phyloP scores from a whole-genome alignment of 2,888 invertebrate genomes.

The Agapostemon virescens region DNA sequence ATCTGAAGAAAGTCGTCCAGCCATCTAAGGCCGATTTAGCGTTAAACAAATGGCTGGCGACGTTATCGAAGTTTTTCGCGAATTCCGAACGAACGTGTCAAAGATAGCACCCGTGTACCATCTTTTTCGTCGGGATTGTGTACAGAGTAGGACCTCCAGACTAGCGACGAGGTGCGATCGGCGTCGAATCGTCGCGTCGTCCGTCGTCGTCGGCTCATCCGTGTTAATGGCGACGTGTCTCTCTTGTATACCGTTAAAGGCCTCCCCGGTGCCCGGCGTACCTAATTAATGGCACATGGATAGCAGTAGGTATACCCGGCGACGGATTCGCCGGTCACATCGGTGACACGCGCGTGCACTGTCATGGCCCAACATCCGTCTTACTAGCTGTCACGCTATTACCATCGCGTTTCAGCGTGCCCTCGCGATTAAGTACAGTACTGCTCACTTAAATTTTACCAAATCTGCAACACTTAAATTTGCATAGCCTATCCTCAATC shows the following conservation, averaged over 20 bases:
- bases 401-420: slow-evolving; percentile 60
- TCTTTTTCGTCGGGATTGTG: not conserved
- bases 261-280: slow-evolving; percentile 61
- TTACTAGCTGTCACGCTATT: slow-evolving; percentile 63
- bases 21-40: no score
- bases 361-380: slow-evolving; percentile 63
- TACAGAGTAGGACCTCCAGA: not conserved
- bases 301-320: slow-evolving; percentile 41
- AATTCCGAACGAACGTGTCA: not conserved
- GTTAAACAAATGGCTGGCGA: not conserved
- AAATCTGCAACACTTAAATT: not conserved
- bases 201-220: slow-evolving; percentile 44
- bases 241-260: slow-evolving; percentile 71
- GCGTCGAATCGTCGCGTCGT: slow-evolving; percentile 56
- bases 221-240: slow-evolving; percentile 66
- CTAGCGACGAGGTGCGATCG: slow-evolving; percentile 47
- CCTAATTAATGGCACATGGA: slow-evolving; percentile 67
- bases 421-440: slow-evolving; percentile 55
- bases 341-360: slow-evolving; percentile 55
- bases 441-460: not conserved
- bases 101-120: not conserved
- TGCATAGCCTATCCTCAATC: not conserved
- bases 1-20: no score
- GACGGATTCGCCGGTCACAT: slow-evolving; percentile 39
- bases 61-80: not conserved